Base-by-base conservation (phyloP, 2,113 vertebrate genomes). In the Brienomyrus brachyistius region DNA sequence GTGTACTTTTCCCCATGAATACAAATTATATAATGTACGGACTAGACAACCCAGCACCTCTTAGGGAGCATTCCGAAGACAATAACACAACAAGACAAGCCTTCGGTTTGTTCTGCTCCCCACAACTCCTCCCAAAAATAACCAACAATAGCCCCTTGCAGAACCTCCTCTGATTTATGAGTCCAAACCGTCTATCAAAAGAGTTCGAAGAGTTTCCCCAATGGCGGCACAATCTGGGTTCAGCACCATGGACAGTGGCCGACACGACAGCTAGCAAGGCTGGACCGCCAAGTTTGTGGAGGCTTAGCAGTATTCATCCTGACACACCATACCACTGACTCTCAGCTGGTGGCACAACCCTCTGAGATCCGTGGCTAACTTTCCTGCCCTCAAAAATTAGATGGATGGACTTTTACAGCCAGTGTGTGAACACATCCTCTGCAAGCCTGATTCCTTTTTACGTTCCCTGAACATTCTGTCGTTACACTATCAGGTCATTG, bases 241-340 rank as follows among this genome's bases (percentile, higher is more conserved):
- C 88, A 89, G 89, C 4, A 89, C 80, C 89, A 56, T 47, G 80
- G 88, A 62, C 77, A 85, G 88, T 80, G 56, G 5, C 74, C 10
- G 21, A 27, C n/a, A 9, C 7, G 3, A 50, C 47, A 27, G 35
- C 40, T 45, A 40, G 43, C 40, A 45, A 15, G 27, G n/a, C n/a
- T n/a, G n/a, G n/a, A n/a, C n/a, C n/a, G n/a, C n/a, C n/a, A n/a
- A n/a, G n/a, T n/a, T n/a, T n/a, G n/a, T n/a, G n/a, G n/a, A n/a
- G n/a, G n/a, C n/a, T n/a, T n/a, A n/a, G n/a, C n/a, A n/a, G n/a
- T n/a, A n/a, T n/a, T n/a, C n/a, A n/a, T n/a, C n/a, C n/a, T n/a
- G n/a, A n/a, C n/a, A n/a, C n/a, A n/a, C n/a, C n/a, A n/a, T n/a
- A n/a, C n/a, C n/a, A n/a, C n/a, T n/a, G n/a, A n/a, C n/a, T n/a